Percentiles rank a stretch among this genome's conserved stretches.
These are phyloP conservation scores for Schizopygopsis pylzovi DNA, from an alignment of 2,797 vertebrate genomes.

Conservation along the genomic window DNA sequence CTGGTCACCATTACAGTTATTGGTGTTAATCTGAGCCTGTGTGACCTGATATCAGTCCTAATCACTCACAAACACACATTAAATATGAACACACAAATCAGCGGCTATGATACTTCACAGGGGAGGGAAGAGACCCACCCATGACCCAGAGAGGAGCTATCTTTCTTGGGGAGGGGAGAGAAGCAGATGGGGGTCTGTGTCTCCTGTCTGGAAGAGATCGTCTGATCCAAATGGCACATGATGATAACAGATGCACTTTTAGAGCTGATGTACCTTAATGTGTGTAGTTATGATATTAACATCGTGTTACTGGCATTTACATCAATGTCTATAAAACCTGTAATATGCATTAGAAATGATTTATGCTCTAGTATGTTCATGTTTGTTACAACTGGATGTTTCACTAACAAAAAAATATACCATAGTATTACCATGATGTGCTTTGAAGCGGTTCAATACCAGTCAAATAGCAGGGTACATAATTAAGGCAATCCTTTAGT, in stretches of 20 bases:
- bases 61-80: conserved; percentile 74
- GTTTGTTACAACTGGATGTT: neutral
- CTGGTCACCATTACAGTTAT: conserved; percentile 81
- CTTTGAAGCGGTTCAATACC: neutral
- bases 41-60: conserved; percentile 78
- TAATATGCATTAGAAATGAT: conserved; percentile 7
- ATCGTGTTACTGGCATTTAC: conserved; percentile 6
- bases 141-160: conserved; percentile 30
- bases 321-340: neutral
- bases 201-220: neutral
- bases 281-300: neutral
- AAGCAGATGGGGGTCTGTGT: conserved; percentile 53
- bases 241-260: conserved; percentile 40
- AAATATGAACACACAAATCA: conserved; percentile 69
- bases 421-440: neutral
- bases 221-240: conserved; percentile 34
- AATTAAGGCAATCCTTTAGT: neutral
- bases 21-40: conserved; percentile 78
- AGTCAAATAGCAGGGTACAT: neutral
- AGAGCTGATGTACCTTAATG: conserved; percentile 13
- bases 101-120: conserved; percentile 37
- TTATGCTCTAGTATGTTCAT: neutral
- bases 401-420: neutral
- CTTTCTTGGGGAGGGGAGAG: conserved; percentile 53
- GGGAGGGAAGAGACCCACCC: conserved; percentile 18